phyloP scores from a whole-genome alignment of 2,113 vertebrate genomes.

The Chamaea fasciata region DNA sequence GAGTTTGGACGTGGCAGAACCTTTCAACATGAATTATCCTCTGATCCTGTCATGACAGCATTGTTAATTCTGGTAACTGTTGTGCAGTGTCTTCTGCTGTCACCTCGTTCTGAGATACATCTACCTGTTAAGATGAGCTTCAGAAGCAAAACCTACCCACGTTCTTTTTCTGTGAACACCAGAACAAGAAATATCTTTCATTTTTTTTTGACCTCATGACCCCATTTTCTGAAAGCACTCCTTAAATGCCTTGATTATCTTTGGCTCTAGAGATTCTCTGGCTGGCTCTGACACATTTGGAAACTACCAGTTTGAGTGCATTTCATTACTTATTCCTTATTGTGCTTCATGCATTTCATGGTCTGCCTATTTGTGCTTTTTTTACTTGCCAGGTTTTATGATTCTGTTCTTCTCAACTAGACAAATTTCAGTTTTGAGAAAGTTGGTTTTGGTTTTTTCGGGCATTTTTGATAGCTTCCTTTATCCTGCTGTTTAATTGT shows the following conservation, averaged over 20 bases:
- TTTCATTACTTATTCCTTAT: background rate
- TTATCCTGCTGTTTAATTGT: background rate
- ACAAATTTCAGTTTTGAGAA: background rate
- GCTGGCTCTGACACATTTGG: background rate
- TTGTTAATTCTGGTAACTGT: background rate
- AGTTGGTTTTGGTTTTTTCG: background rate
- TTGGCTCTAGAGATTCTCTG: conserved; percentile 13
- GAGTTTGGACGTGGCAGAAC: background rate
- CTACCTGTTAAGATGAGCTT: background rate
- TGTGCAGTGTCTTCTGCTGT: background rate
- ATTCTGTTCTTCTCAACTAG: background rate
- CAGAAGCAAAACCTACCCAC: background rate
- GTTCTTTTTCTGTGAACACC: background rate
- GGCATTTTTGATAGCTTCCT: background rate
- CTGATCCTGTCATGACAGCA: background rate
- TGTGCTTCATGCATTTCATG: background rate
- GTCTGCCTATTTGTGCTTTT: background rate
- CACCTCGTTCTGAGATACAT: background rate
- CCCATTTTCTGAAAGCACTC: conserved; percentile 6
- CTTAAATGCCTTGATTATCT: background rate
- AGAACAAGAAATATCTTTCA: background rate
- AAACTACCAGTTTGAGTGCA: background rate
- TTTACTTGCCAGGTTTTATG: background rate
- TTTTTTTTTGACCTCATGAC: background rate
- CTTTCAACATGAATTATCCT: background rate